Percentiles rank a stretch among this genome's conserved stretches.
Evolutionary conservation across 2,113 vertebrate species (phyloP).

Genomic region (Gnathonemus longibarbis): DNA sequence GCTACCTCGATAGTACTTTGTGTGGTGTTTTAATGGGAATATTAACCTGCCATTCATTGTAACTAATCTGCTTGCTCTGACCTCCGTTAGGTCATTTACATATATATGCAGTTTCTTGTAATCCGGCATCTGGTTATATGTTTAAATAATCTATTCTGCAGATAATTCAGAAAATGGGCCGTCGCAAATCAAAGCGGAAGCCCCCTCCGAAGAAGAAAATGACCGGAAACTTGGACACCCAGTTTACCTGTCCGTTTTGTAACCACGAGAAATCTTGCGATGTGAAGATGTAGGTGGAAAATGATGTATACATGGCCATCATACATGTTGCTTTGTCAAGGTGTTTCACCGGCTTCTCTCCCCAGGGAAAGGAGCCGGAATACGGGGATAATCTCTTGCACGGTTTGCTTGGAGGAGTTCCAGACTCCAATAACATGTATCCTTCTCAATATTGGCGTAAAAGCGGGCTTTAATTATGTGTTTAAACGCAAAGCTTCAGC

Average conservation of each 20-base stretch:
- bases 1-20: not conserved
- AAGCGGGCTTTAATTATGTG: not conserved
- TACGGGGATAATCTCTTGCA: conserved; percentile 88
- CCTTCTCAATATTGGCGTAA: conserved; percentile 49
- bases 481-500: not conserved
- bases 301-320: not conserved
- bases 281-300: conserved; percentile 75
- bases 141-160: not conserved
- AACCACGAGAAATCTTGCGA: conserved; percentile 91
- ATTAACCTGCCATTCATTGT: not conserved
- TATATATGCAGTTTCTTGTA: not conserved
- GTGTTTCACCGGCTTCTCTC: not conserved
- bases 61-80: not conserved
- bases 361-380: conserved; percentile 82
- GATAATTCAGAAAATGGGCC: conserved; percentile 61
- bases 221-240: conserved; percentile 80
- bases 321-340: not conserved
- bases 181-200: conserved; percentile 85
- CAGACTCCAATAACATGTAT: conserved; percentile 94
- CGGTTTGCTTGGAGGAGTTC: conserved; percentile 86
- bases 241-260: conserved; percentile 88
- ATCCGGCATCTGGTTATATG: not conserved
- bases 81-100: not conserved
- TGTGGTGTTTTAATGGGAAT: not conserved
- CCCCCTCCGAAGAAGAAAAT: conserved; percentile 86